phyloP scores from a whole-genome alignment of 2,888 invertebrate genomes.

The Siphlonurus alternatus region DNA sequence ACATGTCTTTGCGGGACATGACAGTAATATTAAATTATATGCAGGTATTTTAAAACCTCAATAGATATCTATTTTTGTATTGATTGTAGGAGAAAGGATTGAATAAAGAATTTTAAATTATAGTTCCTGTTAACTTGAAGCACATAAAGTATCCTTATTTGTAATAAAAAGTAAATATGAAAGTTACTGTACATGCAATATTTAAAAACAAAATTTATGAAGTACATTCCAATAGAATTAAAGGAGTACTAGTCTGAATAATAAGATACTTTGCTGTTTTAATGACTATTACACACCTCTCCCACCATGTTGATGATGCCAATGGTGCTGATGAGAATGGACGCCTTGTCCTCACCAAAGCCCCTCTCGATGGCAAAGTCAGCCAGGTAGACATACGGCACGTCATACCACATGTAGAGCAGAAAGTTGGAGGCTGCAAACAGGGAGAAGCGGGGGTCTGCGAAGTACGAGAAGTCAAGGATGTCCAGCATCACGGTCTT shows the following conservation, averaged over 20 bases:
- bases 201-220: neutral
- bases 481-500: slow-evolving; percentile 46
- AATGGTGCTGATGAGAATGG: slow-evolving; percentile 67
- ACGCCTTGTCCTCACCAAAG: slow-evolving; percentile 53
- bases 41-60: too few relatives aligned
- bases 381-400: slow-evolving; percentile 85
- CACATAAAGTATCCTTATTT: too few relatives aligned
- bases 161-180: too few relatives aligned
- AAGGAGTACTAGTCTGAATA: neutral
- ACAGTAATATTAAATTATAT: too few relatives aligned
- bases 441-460: slow-evolving; percentile 57
- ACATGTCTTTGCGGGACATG: too few relatives aligned
- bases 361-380: slow-evolving; percentile 60
- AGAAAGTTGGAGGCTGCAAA: slow-evolving; percentile 74
- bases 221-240: neutral
- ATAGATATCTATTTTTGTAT: too few relatives aligned
- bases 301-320: slow-evolving; percentile 83
- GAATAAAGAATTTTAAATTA: neutral
- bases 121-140: neutral
- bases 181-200: neutral
- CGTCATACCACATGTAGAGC: slow-evolving; percentile 85
- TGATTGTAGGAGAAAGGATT: too few relatives aligned
- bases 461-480: slow-evolving; percentile 63
- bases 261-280: neutral
- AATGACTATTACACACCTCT: slow-evolving; percentile 40